A percentile compares a stretch with the other conserved stretches of the same genome.
Conservation (phyloP, 2,888 invertebrate species). For the Diadegma fenestrale region DNA sequence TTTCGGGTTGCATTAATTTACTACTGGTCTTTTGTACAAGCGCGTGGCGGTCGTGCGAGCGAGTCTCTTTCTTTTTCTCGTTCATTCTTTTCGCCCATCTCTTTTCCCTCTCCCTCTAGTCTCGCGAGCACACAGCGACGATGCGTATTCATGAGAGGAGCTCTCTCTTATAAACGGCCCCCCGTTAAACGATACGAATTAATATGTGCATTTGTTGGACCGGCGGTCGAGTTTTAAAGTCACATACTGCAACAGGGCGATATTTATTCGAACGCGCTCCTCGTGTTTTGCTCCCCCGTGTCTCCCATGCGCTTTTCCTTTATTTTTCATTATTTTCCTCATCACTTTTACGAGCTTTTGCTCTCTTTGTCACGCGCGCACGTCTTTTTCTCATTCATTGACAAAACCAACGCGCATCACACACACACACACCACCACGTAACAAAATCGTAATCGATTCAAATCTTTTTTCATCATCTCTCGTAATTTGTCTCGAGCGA, state of each 20-base stretch:
- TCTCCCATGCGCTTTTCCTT: neutral
- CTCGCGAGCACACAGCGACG: conserved; percentile 66
- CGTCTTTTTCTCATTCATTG: conserved; percentile 66
- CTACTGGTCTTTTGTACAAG: conserved; percentile 71
- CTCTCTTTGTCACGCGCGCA: conserved; percentile 35
- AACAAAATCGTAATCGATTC: conserved; percentile 32
- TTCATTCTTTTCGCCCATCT: conserved; percentile 13
- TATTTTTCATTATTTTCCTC: conserved; percentile 9
- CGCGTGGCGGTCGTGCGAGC: conserved; percentile 63
- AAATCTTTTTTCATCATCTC: conserved; percentile 1
- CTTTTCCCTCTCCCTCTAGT: conserved; percentile 25
- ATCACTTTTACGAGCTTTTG: neutral
- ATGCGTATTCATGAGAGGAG: conserved; percentile 82
- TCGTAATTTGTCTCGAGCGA: conserved; percentile 8
- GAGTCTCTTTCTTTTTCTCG: conserved; percentile 29
- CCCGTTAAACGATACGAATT: conserved; percentile 81
- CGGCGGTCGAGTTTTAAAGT: conserved; percentile 74
- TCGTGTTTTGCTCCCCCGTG: conserved; percentile 51
- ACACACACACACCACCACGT: neutral
- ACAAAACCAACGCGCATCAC: conserved; percentile 24
- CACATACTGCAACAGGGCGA: conserved; percentile 55
- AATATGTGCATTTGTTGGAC: conserved; percentile 81
- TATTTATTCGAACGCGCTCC: conserved; percentile 47
- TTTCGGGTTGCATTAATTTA: conserved; percentile 78
- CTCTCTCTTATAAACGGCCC: conserved; percentile 81